Conservation (phyloP, 2,888 invertebrate genomes). For the Hyposoter dolosus region DNA sequence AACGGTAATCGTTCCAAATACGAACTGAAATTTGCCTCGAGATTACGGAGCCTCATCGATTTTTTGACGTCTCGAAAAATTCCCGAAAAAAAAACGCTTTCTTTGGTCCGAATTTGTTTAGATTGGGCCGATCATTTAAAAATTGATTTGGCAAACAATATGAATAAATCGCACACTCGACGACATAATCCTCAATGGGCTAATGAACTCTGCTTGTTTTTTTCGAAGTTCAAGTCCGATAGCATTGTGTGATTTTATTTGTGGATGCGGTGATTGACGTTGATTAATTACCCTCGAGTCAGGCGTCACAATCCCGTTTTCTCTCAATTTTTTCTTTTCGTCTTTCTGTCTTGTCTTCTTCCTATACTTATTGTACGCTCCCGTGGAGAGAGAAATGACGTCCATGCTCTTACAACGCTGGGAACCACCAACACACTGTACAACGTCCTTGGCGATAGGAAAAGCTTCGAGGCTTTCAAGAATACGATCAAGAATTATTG, state of each 20-base stretch:
- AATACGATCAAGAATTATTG: conserved; percentile 45
- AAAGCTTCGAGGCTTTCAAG: conserved; percentile 52
- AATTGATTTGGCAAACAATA: neutral
- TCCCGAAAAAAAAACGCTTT: no score
- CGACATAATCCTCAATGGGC: conserved; percentile 1
- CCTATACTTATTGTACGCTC: conserved; percentile 39
- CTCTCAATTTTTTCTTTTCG: conserved; percentile 8
- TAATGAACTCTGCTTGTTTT: conserved; percentile 33
- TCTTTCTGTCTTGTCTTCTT: conserved; percentile 38
- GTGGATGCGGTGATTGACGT: conserved; percentile 72
- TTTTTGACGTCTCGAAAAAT: no score
- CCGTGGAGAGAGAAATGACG: conserved; percentile 40
- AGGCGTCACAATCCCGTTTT: conserved; percentile 60
- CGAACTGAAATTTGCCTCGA: no score
- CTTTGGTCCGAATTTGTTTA: neutral
- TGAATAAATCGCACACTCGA: neutral
- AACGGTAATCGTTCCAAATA: no score
- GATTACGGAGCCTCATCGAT: no score
- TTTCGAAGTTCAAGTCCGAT: neutral
- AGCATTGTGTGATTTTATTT: conserved; percentile 37
- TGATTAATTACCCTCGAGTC: conserved; percentile 76
- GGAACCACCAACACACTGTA: conserved; percentile 13
- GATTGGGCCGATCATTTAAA: neutral
- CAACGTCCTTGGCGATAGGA: conserved; percentile 28
- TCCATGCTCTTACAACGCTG: conserved; percentile 25